These are phyloP conservation scores for Seira sanloemensis DNA, from an alignment of 2,888 invertebrate genomes.

Conservation along the genomic window DNA sequence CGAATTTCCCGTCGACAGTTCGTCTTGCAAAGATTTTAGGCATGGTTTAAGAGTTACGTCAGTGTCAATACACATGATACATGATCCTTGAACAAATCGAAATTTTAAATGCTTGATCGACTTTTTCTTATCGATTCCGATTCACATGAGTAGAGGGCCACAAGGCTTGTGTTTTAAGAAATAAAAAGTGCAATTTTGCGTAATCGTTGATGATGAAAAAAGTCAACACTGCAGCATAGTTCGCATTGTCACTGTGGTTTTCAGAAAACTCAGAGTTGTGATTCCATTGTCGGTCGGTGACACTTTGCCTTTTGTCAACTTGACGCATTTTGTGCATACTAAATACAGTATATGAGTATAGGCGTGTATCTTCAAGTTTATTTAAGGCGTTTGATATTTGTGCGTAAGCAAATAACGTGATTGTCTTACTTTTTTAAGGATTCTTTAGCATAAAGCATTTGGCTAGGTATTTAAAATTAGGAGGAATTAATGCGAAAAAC, in stretches of 20 bases:
- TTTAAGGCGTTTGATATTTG: neutral
- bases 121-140: neutral
- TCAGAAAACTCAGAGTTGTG: neutral
- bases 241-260: neutral
- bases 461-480: no score
- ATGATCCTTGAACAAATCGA: slow-evolving; percentile 24
- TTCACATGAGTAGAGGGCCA: neutral
- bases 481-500: no score
- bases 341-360: no score
- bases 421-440: neutral
- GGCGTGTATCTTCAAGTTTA: neutral
- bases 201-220: neutral
- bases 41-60: neutral
- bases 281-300: neutral
- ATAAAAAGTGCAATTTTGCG: neutral
- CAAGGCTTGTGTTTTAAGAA: neutral
- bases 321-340: neutral
- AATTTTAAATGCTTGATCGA: slow-evolving; percentile 19
- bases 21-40: neutral
- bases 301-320: neutral
- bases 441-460: no score
- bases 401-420: neutral
- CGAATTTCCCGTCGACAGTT: no score
- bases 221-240: neutral
- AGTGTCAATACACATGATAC: neutral